phyloP scores from a whole-genome alignment of 2,888 invertebrate species.

The Rutpela maculata region DNA sequence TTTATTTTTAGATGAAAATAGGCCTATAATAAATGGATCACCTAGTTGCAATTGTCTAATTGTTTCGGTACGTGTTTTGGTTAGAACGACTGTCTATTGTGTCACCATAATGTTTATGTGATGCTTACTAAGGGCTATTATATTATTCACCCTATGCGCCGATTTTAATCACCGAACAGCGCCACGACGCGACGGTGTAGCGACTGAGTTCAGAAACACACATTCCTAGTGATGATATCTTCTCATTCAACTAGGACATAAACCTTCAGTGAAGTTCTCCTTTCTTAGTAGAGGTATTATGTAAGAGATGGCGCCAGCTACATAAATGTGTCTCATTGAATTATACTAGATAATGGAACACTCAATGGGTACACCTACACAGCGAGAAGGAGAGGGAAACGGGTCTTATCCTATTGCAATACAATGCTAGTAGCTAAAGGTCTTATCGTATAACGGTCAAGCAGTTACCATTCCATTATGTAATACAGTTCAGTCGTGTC shows the following conservation, averaged over 20 bases:
- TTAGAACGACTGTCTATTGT: slow-evolving; percentile 32
- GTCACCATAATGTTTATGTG: slow-evolving; percentile 35
- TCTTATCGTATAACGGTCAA: too few species aligned
- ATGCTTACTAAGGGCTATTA: slow-evolving; percentile 31
- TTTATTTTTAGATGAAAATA: slow-evolving; percentile 3
- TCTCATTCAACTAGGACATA: neutral
- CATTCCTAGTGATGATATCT: neutral
- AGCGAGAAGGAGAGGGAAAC: too few species aligned
- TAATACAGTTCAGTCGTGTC: too few species aligned
- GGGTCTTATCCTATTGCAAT: too few species aligned
- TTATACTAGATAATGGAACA: too few species aligned
- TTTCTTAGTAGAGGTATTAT: neutral
- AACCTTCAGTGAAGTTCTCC: neutral
- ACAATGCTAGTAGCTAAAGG: too few species aligned
- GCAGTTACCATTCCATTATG: too few species aligned
- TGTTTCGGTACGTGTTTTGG: slow-evolving; percentile 24
- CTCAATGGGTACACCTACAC: too few species aligned
- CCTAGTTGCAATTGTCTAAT: slow-evolving; percentile 15
- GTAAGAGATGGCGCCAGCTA: neutral
- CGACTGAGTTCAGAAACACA: slow-evolving; percentile 5
- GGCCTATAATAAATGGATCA: neutral
- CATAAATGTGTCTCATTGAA: too few species aligned
- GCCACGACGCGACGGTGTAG: neutral
- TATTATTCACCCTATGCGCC: slow-evolving; percentile 36
- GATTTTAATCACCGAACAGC: slow-evolving; percentile 14